Base-by-base conservation (phyloP, 2,888 invertebrate genomes). In the Drosophila pseudotakahashii region DNA sequence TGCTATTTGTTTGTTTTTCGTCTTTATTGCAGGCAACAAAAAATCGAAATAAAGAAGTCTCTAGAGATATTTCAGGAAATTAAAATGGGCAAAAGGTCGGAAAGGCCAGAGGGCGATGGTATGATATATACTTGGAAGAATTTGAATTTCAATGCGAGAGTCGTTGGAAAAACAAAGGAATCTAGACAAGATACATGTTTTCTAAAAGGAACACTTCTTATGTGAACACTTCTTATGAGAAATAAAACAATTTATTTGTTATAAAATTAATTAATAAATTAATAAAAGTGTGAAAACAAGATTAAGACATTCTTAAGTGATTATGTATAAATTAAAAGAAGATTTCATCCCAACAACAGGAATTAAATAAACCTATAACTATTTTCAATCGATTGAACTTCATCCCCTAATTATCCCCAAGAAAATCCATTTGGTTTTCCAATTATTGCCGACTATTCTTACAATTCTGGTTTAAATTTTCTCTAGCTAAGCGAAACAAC, bases 1-100 rank as follows among this genome's bases (percentile, higher is more conserved):
- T 76, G 74, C 81, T 78, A 45, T 82, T 82, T 82, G 85, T 89
- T 89, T 89, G 71, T 84, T 70, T 76, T 68, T 58, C 78, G 54
- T 23, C 47, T 83, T 78, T 84, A 84, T 87, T 87, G 78, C 79
- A 74, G 63, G 55, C 75, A 66, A 66, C 67, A 77, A 82, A 61
- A 53, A 37, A 42, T 34, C 57, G 57, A 66, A 54, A 55, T 66
- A 61, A 69, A 73, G 62, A 76, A 71, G 57, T 66, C 59, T 59
- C 52, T 16, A 34, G 37, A 72, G 44, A 72, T 58, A 44, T 58
- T 70, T 64, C 68, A 64, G 59, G 60, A 72, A 60, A 68, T 68
- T 59, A 59, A 68, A 72, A 71, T 45, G 59, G 59, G 16, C 44
- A 37, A 53, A 23, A 64, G 44, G 37, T 19, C 16, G 53, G 32